phyloP scores from a whole-genome alignment of 1,140 invertebrate genomes.

The Aphidius ervi region DNA sequence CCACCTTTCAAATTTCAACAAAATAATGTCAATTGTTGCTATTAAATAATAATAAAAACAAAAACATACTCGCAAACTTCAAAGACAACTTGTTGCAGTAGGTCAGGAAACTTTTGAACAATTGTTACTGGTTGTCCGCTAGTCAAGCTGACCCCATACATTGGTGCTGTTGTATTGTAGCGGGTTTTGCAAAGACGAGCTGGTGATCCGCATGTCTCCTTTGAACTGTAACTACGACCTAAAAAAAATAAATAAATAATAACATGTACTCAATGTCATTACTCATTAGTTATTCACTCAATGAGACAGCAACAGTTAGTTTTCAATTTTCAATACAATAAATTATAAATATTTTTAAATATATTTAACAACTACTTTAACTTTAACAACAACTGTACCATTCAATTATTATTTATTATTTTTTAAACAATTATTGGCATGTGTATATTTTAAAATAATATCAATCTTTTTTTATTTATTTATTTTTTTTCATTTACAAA shows the following conservation, averaged over 20 bases:
- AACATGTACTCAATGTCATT: too few relatives aligned
- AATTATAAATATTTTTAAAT: too few relatives aligned
- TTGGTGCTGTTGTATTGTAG: slow-evolving; percentile 88
- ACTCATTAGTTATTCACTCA: neutral
- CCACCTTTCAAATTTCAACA: neutral
- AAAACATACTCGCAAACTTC: slow-evolving; percentile 66
- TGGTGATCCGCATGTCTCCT: slow-evolving; percentile 62
- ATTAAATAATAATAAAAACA: slow-evolving; percentile 11
- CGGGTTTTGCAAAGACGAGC: slow-evolving; percentile 77
- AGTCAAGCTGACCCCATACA: slow-evolving; percentile 88
- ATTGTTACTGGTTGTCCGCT: slow-evolving; percentile 89
- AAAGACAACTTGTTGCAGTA: slow-evolving; percentile 90
- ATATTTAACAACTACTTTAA: too few relatives aligned
- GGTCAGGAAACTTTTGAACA: slow-evolving; percentile 89
- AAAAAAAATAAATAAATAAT: slow-evolving; percentile 16
- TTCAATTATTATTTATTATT: too few relatives aligned
- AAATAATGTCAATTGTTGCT: neutral
- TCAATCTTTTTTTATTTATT: too few relatives aligned
- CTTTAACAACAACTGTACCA: too few relatives aligned
- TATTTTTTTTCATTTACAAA: too few relatives aligned
- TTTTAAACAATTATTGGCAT: too few relatives aligned
- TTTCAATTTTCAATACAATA: too few relatives aligned
- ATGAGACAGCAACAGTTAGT: too few relatives aligned
- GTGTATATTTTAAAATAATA: too few relatives aligned
- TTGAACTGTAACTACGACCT: slow-evolving; percentile 46